Evolutionary conservation across 2,888 invertebrate species (phyloP).

Genomic region (Mesorhabditis spiculigera): DNA sequence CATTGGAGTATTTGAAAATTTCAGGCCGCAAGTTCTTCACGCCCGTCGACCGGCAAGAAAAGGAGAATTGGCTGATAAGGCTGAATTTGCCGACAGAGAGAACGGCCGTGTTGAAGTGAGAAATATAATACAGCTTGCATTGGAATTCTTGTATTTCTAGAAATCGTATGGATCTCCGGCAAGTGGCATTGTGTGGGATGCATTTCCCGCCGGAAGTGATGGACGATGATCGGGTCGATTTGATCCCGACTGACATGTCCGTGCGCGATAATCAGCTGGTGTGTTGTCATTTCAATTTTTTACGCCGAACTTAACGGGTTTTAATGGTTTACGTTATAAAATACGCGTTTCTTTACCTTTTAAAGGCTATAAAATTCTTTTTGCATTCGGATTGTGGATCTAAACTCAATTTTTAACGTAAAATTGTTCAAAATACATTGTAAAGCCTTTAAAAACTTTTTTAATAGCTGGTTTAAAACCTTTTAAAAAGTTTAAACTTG

Average conservation of each 20-base stretch:
- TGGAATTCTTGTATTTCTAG: background rate
- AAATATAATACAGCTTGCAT: background rate
- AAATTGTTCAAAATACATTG: too few species aligned
- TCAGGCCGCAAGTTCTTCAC: conserved; percentile 1
- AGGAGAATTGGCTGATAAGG: background rate
- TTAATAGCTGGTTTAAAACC: too few species aligned
- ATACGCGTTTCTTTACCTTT: too few species aligned
- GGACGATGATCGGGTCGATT: background rate
- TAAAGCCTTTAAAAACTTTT: too few species aligned
- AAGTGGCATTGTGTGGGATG: background rate
- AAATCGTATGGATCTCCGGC: conserved; percentile 4
- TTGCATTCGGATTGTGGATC: too few species aligned
- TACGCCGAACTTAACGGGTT: too few species aligned
- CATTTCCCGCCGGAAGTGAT: conserved; percentile 4
- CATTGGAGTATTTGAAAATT: too few species aligned
- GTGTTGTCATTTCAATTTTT: too few species aligned
- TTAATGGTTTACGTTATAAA: too few species aligned
- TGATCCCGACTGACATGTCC: background rate
- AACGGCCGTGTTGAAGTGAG: conserved; percentile 1
- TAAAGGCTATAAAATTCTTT: too few species aligned
- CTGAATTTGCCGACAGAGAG: background rate
- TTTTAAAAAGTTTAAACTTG: too few species aligned
- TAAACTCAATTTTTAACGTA: too few species aligned
- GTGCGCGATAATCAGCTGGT: background rate
- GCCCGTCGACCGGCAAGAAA: background rate